These are phyloP conservation scores for Nebria salina DNA, from an alignment of 2,888 invertebrate genomes.

Conservation along the genomic window DNA sequence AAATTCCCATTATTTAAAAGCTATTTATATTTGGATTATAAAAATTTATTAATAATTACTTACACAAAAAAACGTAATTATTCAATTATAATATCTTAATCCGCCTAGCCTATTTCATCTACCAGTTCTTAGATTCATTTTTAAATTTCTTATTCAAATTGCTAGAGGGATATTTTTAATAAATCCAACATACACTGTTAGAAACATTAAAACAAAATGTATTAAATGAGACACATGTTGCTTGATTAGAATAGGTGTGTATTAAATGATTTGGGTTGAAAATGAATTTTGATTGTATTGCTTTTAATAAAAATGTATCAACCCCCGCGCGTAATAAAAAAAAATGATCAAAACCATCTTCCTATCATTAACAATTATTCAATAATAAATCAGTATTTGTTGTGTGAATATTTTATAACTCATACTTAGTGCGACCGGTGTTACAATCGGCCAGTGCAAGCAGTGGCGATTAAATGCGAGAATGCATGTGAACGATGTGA, in stretches of 20 bases:
- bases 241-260: too few species aligned
- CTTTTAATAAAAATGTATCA: background rate
- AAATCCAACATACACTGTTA: too few species aligned
- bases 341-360: slow-evolving; percentile 46
- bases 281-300: background rate
- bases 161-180: background rate
- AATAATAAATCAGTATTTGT: slow-evolving; percentile 61
- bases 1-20: slow-evolving; percentile 41
- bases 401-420: slow-evolving; percentile 57
- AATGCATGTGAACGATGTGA: background rate
- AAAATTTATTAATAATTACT: slow-evolving; percentile 37
- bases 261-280: background rate
- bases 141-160: background rate
- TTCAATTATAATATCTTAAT: background rate
- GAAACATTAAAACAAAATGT: too few species aligned
- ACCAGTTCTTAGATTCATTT: background rate
- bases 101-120: background rate
- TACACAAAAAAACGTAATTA: background rate
- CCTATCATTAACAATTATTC: slow-evolving; percentile 57
- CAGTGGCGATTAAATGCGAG: background rate
- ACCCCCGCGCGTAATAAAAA: background rate
- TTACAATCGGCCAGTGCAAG: slow-evolving; percentile 21
- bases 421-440: slow-evolving; percentile 47
- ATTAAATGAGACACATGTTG: too few species aligned
- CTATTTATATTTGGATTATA: slow-evolving; percentile 25